A percentile compares a stretch with the other conserved stretches of the same genome.
These are phyloP conservation scores for Falco novaeseelandiae DNA, from an alignment of 2,797 vertebrate species.

Conservation along the genomic window DNA sequence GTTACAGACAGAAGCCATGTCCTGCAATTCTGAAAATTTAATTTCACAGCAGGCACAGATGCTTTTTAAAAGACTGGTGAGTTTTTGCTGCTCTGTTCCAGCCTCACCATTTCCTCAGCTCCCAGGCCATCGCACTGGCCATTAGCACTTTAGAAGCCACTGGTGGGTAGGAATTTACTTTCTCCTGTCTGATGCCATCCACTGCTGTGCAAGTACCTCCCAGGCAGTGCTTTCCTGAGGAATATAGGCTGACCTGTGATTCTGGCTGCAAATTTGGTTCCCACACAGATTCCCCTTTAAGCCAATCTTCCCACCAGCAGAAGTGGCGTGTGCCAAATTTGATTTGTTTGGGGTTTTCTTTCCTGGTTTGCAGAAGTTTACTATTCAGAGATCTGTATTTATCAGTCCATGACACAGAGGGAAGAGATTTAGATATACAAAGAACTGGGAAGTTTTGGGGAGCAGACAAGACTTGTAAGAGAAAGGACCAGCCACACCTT, in stretches of 20 bases:
- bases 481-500: not conserved
- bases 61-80: not conserved
- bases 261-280: not conserved
- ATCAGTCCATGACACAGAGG: not conserved
- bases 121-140: not conserved
- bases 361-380: not conserved
- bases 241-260: not conserved
- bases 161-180: not conserved
- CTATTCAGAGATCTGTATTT: not conserved
- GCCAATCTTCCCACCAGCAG: not conserved
- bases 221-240: not conserved
- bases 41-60: conserved; percentile 23
- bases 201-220: not conserved
- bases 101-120: not conserved
- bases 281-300: not conserved
- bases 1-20: not conserved
- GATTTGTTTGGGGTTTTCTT: not conserved
- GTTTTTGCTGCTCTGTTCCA: not conserved
- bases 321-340: not conserved
- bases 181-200: not conserved
- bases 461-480: not conserved
- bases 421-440: not conserved
- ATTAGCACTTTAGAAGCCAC: not conserved
- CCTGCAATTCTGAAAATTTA: not conserved
- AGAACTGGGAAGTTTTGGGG: not conserved